phyloP scores from a whole-genome alignment of 2,888 invertebrate species.

The Drosophila borborema region DNA sequence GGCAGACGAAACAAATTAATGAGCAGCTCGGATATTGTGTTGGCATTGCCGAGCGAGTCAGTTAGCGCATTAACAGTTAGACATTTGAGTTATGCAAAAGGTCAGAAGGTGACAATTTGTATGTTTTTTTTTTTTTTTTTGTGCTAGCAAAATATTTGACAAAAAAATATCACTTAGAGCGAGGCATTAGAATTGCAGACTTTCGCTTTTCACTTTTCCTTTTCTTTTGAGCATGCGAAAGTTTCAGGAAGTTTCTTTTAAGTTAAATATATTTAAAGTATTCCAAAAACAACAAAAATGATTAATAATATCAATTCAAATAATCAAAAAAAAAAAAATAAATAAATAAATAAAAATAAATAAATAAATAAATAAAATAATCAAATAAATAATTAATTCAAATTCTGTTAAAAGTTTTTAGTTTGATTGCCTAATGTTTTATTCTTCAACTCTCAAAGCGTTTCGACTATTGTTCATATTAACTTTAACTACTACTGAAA shows the following conservation, averaged over 20 bases:
- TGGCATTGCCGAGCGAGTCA: conserved; percentile 17
- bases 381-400: no score
- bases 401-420: no score
- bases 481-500: no score
- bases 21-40: conserved; percentile 22
- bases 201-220: conserved; percentile 25
- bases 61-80: conserved; percentile 11
- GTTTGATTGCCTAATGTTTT: no score
- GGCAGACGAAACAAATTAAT: conserved; percentile 45
- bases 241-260: background rate
- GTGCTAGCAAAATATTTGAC: background rate
- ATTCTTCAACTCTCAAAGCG: no score
- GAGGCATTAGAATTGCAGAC: background rate
- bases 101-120: conserved; percentile 31
- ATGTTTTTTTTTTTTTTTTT: background rate
- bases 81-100: conserved; percentile 32
- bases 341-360: no score
- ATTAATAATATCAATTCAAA: no score
- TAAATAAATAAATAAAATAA: no score
- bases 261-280: background rate
- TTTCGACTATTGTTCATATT: no score
- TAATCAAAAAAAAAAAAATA: no score
- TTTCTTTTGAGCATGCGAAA: background rate
- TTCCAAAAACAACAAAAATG: background rate
- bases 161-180: background rate